These are phyloP conservation scores for Hirudinaria manillensis DNA, from an alignment of 2,888 invertebrate genomes.

Conservation along the genomic window DNA sequence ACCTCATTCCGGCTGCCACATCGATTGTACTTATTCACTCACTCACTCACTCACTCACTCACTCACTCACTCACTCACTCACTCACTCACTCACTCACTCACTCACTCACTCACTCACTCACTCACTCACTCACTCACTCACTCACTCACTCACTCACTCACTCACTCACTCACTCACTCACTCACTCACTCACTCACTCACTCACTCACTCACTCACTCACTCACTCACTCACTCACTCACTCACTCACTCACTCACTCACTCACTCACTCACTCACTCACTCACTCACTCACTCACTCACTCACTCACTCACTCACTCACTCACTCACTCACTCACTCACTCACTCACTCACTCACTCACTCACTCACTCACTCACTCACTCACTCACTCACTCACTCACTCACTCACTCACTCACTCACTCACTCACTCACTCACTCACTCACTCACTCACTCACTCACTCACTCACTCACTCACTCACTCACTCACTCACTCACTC, in stretches of 20 bases:
- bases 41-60: neutral
- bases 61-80: neutral
- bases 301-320: slow-evolving; percentile 17
- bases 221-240: neutral
- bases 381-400: neutral
- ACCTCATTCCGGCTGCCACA: too few species aligned
- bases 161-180: neutral
- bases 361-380: neutral
- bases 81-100: neutral
- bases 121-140: neutral
- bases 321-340: slow-evolving; percentile 17
- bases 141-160: neutral
- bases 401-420: slow-evolving; percentile 2
- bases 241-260: neutral
- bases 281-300: neutral
- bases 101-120: neutral
- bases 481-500: neutral
- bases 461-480: slow-evolving; percentile 11
- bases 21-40: too few species aligned
- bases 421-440: slow-evolving; percentile 15
- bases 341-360: slow-evolving; percentile 19
- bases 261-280: neutral
- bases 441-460: slow-evolving; percentile 7
- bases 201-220: neutral
- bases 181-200: neutral